Base-by-base conservation (phyloP, 2,888 invertebrate species). In the Gymnocheta viridis region DNA sequence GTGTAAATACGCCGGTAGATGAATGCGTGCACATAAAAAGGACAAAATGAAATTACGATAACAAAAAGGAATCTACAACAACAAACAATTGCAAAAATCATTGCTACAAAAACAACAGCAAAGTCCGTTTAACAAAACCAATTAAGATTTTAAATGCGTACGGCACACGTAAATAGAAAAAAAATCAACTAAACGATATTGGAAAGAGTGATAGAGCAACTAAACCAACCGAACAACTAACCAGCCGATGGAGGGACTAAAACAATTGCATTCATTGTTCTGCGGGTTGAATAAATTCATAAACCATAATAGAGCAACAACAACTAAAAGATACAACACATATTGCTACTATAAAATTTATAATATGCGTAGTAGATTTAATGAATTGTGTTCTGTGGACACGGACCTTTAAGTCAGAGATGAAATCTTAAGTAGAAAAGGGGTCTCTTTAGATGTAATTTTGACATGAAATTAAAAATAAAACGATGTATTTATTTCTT, bases 61-160 rank as follows among this genome's bases (percentile, higher is more conserved):
- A 70, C 10, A 19, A n/a, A 32, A 51, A 62, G 51, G 62, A 49
- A 35, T 35, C 27, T n/a, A 56, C 41, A 56, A 66, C 14, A 51
- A 64, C n/a, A 27, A 60, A 54, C 10, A 72, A 51, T 27, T 32
- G 44, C 22, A 60, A 60, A 14, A 38, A 41, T 22, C 22, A 60
- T 27, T 72, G 72, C 72, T 70, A 24, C 70, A 70, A 67, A 24
- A 73, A 24, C 51, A 54, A 47, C 66, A 66, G 27, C 54, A 66
- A 67, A 2, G 32, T 49, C 49, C 38, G 67, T 67, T 73, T 41
- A 81, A 84, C 81, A 81, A 81, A 84, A 84, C 67, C 84, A 84
- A 84, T 84, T 84, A 84, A 81, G 62, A 84, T 84, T 84, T 80
- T 78, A 84, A 77, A 84, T 84, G 81, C 77, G 84, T 84, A 60